Evolutionary conservation across 2,888 invertebrate genomes (phyloP), one percentile per base, ranked within the genome.

Genomic region (Hydriomena furcata): DNA sequence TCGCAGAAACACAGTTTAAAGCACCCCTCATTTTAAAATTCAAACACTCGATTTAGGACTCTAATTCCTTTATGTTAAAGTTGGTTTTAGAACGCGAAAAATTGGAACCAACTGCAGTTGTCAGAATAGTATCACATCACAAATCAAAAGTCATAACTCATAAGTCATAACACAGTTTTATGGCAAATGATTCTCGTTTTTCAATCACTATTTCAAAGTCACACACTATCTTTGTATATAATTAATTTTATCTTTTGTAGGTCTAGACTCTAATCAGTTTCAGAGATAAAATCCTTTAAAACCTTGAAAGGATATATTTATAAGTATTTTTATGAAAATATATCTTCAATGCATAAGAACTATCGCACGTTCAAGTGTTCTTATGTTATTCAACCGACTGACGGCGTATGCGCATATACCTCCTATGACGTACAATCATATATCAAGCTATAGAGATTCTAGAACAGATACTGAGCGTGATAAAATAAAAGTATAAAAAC

Each of bases 1-100:
- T 82, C 7, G 60, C 63, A 34, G 68, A 68, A 1, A 84, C 82
- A 77, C 84, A 88, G 60, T 84, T 82, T 34, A 88, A 66, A 2
- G 73, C 84, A 55, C 83, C 78, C 82, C 84, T 84, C 37, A 46
- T 61, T 55, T 46, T 54, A 3, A 37, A 25, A 17, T 21, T 7
- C 24, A 7, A 6, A 8, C 34, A 32, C 48, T 24, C 6, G 17
- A 35, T 7, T 35, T 34, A 20, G 24, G 13, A 41, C 24, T 28
- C 10, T 28, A 34, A 6, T 7, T 7, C 1, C n/a, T 5, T 4
- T 0, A 1, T 1, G 7, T 7, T 24, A 17, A 2, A 37, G 23
- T n/a, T 45, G 2, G 7, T 13, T 38, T 25, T 7, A 5, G 1
- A 8, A 5, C 20, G 6, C 2, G 4, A 17, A 3, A 32, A 17